These are phyloP conservation scores for Lynx canadensis DNA, from an alignment of 2,113 vertebrate genomes.

Conservation along the genomic window DNA sequence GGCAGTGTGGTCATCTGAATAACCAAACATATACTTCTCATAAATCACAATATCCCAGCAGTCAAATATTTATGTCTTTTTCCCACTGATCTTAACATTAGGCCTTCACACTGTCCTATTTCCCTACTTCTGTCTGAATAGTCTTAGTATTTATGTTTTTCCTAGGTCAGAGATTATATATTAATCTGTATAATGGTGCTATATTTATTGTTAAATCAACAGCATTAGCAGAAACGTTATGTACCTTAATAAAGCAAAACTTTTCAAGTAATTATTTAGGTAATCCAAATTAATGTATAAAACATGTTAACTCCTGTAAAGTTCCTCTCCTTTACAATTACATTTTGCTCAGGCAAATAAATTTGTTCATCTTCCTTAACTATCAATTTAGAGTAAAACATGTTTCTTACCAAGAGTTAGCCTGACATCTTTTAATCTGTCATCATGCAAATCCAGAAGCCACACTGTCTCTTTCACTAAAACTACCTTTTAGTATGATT, in stretches of 20 bases:
- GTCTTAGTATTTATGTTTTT: not conserved
- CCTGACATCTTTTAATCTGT: not conserved
- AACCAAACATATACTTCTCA: not conserved
- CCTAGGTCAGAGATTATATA: not conserved
- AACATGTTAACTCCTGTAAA: constrained; percentile 15
- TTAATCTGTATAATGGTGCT: not conserved
- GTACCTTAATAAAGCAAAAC: constrained; percentile 5
- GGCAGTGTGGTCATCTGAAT: not conserved
- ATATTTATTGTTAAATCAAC: constrained; percentile 8
- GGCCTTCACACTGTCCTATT: not conserved
- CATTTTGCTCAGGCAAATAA: not conserved
- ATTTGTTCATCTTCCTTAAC: constrained; percentile 39
- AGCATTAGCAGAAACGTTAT: not conserved
- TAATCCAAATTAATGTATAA: not conserved
- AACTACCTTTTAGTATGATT: not conserved
- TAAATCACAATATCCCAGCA: not conserved
- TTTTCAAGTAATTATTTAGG: not conserved
- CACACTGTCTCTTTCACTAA: not conserved
- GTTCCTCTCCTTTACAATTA: not conserved
- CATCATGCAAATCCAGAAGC: not conserved
- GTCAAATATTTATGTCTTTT: not conserved
- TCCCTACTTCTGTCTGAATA: not conserved
- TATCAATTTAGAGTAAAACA: not conserved
- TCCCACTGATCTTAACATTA: not conserved
- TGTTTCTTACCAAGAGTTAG: not conserved